phyloP scores from a whole-genome alignment of 2,797 vertebrate genomes.

The Paramormyrops hopkinsi region DNA sequence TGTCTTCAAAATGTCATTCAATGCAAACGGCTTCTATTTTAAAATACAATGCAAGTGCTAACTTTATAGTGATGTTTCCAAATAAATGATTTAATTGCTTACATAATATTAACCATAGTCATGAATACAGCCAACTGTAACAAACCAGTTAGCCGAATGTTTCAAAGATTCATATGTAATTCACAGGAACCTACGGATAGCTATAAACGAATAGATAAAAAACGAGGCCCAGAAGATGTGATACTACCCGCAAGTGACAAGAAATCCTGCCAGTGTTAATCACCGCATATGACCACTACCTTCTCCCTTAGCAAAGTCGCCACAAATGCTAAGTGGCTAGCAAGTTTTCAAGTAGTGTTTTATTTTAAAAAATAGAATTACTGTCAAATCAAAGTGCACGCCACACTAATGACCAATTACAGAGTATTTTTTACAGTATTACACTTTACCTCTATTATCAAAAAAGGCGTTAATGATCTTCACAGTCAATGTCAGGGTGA shows the following conservation, averaged over 20 bases:
- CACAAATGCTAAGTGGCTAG: neutral
- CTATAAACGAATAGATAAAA: neutral
- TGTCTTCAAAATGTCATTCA: neutral
- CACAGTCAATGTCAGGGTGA: neutral
- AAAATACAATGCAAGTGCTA: neutral
- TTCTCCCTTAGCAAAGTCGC: neutral
- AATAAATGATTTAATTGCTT: neutral
- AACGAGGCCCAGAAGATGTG: neutral
- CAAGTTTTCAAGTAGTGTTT: neutral
- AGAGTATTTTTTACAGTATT: neutral
- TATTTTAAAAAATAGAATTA: neutral
- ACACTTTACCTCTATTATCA: neutral
- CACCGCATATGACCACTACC: neutral
- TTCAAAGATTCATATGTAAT: neutral
- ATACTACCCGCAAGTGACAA: neutral
- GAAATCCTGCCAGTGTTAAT: neutral
- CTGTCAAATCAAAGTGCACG: neutral
- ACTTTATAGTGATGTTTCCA: neutral
- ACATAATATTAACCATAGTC: neutral
- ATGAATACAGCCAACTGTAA: neutral
- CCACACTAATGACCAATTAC: neutral
- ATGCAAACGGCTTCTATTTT: neutral
- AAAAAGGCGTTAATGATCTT: neutral
- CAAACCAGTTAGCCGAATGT: neutral
- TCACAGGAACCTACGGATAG: neutral